Evolutionary conservation across 2,888 invertebrate genomes (phyloP).

Genomic region (Megalurothrips usitatus): DNA sequence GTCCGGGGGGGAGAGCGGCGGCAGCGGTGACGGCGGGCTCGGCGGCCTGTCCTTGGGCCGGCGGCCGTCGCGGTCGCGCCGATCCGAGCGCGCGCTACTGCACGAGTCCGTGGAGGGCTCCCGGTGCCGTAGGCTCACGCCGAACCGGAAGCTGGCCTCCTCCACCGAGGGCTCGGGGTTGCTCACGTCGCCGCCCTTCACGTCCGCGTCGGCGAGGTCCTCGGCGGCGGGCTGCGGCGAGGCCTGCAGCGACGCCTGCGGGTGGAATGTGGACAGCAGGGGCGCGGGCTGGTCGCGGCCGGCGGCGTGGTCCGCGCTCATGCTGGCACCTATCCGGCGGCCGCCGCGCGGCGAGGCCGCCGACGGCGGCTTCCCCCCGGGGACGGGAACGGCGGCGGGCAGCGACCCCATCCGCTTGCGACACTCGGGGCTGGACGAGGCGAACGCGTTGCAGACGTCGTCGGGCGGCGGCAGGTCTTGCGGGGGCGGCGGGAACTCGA

Average conservation of each 20-base stretch:
- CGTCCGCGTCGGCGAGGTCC: neutral
- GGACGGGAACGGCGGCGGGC: slow-evolving; percentile 42
- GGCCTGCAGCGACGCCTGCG: neutral
- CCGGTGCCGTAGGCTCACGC: slow-evolving; percentile 63
- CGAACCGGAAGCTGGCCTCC: slow-evolving; percentile 67
- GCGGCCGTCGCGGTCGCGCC: slow-evolving; percentile 35
- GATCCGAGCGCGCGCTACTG: slow-evolving; percentile 51
- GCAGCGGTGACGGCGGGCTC: slow-evolving; percentile 37
- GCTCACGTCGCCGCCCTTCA: slow-evolving; percentile 31
- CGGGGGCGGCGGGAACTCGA: slow-evolving; percentile 85
- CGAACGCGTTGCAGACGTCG: slow-evolving; percentile 46
- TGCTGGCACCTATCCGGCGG: neutral
- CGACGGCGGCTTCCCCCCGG: slow-evolving; percentile 34
- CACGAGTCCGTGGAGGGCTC: slow-evolving; percentile 59
- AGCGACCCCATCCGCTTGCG: slow-evolving; percentile 30
- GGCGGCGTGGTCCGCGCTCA: slow-evolving; percentile 40
- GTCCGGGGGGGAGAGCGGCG: slow-evolving; percentile 46
- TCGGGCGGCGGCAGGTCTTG: slow-evolving; percentile 74
- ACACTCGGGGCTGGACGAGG: slow-evolving; percentile 39
- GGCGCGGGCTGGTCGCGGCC: neutral
- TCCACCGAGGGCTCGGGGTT: slow-evolving; percentile 61
- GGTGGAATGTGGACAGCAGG: slow-evolving; percentile 6
- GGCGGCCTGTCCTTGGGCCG: slow-evolving; percentile 39
- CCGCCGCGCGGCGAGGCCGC: slow-evolving; percentile 40
- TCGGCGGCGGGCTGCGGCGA: neutral